Percentiles rank a stretch among this genome's conserved stretches.
Evolutionary conservation across 2,113 vertebrate genomes (phyloP).

Genomic region (Sorex fumeus): DNA sequence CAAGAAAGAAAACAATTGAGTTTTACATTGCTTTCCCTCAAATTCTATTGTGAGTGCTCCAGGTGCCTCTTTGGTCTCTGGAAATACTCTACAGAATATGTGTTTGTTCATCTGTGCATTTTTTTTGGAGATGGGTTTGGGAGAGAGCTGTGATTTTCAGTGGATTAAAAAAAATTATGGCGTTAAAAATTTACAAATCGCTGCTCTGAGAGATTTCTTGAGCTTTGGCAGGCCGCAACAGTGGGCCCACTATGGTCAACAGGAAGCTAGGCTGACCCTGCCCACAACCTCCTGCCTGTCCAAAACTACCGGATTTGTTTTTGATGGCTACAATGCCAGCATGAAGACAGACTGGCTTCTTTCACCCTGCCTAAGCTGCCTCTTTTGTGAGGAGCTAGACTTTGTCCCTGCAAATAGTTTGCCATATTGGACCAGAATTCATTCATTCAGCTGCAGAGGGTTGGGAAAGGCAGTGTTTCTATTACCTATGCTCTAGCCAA

Average conservation of each 20-base stretch:
- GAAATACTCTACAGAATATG: background rate
- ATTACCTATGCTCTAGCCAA: background rate
- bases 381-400: background rate
- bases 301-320: background rate
- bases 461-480: background rate
- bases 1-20: background rate
- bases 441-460: background rate
- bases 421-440: background rate
- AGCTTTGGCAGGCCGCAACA: background rate
- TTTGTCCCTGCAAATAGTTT: background rate
- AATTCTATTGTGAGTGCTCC: background rate
- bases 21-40: slow-evolving; percentile 45
- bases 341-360: background rate
- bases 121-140: background rate
- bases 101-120: background rate
- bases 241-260: background rate
- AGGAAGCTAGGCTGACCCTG: background rate
- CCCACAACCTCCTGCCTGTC: background rate
- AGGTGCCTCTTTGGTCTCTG: background rate
- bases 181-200: background rate
- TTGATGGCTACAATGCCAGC: background rate
- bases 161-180: background rate
- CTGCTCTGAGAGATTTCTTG: background rate
- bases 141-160: slow-evolving; percentile 34
- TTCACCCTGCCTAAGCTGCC: background rate